phyloP scores from a whole-genome alignment of 2,888 invertebrate species.

The Pharmacophagus antenor region DNA sequence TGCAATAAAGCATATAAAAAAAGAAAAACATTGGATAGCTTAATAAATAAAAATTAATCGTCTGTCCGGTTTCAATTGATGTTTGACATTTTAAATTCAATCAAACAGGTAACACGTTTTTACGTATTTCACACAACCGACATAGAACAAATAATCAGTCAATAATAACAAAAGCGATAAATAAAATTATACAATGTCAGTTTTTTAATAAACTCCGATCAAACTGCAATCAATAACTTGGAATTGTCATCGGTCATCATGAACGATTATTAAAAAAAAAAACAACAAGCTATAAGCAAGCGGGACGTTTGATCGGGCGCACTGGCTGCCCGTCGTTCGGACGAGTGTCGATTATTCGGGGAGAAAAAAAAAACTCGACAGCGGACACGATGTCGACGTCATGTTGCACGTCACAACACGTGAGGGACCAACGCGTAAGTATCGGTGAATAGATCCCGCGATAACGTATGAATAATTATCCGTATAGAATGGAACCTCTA shows the following conservation, averaged over 20 bases:
- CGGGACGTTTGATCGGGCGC: conserved; percentile 53
- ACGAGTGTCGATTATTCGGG: conserved; percentile 65
- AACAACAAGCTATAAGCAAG: too few species aligned
- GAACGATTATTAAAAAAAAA: conserved; percentile 36
- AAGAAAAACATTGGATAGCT: too few species aligned
- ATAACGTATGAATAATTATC: conserved; percentile 68
- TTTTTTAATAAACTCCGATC: conserved; percentile 17
- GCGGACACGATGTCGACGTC: conserved; percentile 64
- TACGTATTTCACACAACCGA: too few species aligned
- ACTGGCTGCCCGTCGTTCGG: conserved; percentile 37
- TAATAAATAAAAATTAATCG: too few species aligned
- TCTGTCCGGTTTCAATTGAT: too few species aligned
- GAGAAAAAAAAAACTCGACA: conserved; percentile 53
- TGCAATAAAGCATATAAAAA: too few species aligned
- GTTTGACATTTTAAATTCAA: too few species aligned
- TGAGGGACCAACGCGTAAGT: conserved; percentile 49
- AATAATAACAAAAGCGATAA: neutral
- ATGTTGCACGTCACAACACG: conserved; percentile 44
- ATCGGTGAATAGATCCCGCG: conserved; percentile 54
- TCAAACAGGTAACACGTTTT: too few species aligned
- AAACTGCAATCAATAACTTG: conserved; percentile 49
- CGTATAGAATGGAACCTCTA: conserved; percentile 40
- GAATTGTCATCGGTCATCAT: conserved; percentile 45
- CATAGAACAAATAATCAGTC: neutral
- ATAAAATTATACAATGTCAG: neutral